Conservation (phyloP, 2,888 invertebrate genomes). For the Lasioglossum morio region DNA sequence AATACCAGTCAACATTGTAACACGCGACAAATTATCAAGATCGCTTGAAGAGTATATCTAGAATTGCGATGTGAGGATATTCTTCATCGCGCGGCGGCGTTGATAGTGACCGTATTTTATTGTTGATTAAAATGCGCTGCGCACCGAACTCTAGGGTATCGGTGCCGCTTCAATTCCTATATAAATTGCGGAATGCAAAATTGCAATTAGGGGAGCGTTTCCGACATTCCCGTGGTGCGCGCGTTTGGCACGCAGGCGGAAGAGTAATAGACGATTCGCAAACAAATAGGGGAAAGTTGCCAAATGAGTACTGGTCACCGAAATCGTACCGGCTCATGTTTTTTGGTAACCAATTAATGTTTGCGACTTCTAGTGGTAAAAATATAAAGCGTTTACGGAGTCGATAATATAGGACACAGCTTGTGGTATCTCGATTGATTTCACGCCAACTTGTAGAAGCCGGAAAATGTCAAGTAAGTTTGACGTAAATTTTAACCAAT, state of each 20-base stretch:
- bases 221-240: neutral
- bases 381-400: too few species aligned
- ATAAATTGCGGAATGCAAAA: neutral
- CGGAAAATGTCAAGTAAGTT: too few species aligned
- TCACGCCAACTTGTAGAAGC: too few species aligned
- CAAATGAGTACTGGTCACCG: too few species aligned
- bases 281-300: slow-evolving; percentile 8
- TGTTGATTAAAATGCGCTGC: neutral
- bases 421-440: too few species aligned
- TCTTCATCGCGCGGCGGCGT: neutral
- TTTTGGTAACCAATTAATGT: too few species aligned
- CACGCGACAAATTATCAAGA: neutral
- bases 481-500: too few species aligned
- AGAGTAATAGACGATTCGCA: neutral
- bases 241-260: neutral
- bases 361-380: too few species aligned
- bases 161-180: neutral
- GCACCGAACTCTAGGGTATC: neutral
- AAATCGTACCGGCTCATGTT: too few species aligned
- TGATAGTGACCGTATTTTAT: neutral
- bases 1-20: neutral
- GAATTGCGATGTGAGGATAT: neutral
- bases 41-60: neutral
- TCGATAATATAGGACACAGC: too few species aligned
- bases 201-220: neutral